Evolutionary conservation across 2,797 vertebrate species (phyloP).

Genomic region (Protonibea diacanthus): DNA sequence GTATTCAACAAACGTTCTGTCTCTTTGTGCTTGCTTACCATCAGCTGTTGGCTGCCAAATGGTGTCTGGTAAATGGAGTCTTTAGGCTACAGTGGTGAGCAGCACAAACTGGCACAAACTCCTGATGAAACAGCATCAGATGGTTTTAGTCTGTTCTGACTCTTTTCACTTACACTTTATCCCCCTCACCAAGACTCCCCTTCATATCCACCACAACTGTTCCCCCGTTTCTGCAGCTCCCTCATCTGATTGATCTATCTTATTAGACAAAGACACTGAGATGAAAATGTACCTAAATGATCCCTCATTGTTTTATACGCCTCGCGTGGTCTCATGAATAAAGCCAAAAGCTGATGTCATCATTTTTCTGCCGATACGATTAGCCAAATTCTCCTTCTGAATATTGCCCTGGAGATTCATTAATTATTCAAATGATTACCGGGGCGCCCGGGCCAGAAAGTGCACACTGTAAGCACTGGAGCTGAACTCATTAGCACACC

Average conservation of each 20-base stretch:
- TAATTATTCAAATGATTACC: constrained; percentile 78
- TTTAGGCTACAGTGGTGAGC: constrained; percentile 24
- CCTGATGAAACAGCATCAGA: neutral
- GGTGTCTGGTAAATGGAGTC: constrained; percentile 34
- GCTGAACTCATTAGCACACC: constrained; percentile 73
- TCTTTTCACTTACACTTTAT: constrained; percentile 6
- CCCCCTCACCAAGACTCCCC: neutral
- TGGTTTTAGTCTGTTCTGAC: neutral
- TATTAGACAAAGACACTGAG: constrained; percentile 48
- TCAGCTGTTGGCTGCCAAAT: constrained; percentile 30
- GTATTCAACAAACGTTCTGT: constrained; percentile 12
- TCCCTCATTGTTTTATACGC: constrained; percentile 46
- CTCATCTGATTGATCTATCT: constrained; percentile 43
- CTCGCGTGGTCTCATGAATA: constrained; percentile 27
- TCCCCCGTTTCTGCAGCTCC: neutral
- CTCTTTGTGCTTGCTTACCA: constrained; percentile 1
- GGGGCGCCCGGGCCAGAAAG: constrained; percentile 63
- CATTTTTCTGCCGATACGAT: constrained; percentile 45
- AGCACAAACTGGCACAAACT: constrained; percentile 4
- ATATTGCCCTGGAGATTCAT: constrained; percentile 64
- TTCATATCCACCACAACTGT: neutral
- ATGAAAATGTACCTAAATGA: constrained; percentile 45
- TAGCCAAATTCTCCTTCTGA: constrained; percentile 52
- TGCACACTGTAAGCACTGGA: constrained; percentile 66
- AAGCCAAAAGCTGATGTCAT: constrained; percentile 53